A percentile compares a stretch with the other conserved stretches of the same genome.
These are phyloP conservation scores for Agrotis puta DNA, from an alignment of 2,888 invertebrate species.

Conservation along the genomic window DNA sequence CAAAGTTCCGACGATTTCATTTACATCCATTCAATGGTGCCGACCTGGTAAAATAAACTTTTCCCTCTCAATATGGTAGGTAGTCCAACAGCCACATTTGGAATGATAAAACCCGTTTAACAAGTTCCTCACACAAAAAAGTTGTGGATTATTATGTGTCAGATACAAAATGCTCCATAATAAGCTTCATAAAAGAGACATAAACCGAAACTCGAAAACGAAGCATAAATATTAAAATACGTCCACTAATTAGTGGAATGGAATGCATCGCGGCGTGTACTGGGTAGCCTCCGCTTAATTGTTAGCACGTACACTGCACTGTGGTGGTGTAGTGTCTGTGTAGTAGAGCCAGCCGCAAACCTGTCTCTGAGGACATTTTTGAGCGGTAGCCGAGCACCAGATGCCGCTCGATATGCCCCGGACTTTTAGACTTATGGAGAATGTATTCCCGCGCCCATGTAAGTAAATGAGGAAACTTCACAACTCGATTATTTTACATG, in stretches of 20 bases:
- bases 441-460: conserved; percentile 50
- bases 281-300: conserved; percentile 67
- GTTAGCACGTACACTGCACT: conserved; percentile 63
- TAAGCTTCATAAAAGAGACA: conserved; percentile 70
- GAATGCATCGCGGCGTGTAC: conserved; percentile 65
- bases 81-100: conserved; percentile 55
- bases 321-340: conserved; percentile 17
- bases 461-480: conserved; percentile 62
- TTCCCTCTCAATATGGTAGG: conserved; percentile 66
- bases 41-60: conserved; percentile 65
- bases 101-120: conserved; percentile 61
- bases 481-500: conserved; percentile 64
- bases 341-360: conserved; percentile 65
- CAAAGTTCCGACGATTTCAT: conserved; percentile 78
- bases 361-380: conserved; percentile 70
- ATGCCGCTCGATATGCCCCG: conserved; percentile 59
- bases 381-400: conserved; percentile 51
- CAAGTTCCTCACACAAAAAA: conserved; percentile 56
- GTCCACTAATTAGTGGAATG: conserved; percentile 72
- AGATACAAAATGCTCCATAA: conserved; percentile 63
- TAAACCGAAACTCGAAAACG: conserved; percentile 68
- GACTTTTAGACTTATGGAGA: conserved; percentile 57
- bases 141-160: conserved; percentile 59
- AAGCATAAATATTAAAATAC: conserved; percentile 67
- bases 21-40: conserved; percentile 75